Evolutionary conservation across 1,140 invertebrate species (phyloP).

Genomic region (Oppia nitens): DNA sequence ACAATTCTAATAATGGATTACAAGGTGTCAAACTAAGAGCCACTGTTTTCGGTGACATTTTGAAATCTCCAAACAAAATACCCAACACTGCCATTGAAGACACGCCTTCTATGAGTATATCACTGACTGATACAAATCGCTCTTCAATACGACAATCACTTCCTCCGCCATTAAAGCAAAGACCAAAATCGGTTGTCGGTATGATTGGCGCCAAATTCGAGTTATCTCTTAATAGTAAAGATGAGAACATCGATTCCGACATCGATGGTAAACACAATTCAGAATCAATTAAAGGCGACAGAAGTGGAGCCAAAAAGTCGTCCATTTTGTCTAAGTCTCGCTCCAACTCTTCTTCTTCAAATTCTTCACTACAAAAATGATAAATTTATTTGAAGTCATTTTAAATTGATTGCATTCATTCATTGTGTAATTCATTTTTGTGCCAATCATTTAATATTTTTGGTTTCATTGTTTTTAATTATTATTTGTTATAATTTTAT

Average conservation of each 20-base stretch:
- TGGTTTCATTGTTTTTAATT: not conserved
- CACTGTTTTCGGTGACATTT: conserved; percentile 12
- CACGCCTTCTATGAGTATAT: not conserved
- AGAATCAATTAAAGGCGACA: not conserved
- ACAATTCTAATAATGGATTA: not conserved
- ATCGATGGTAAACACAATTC: not conserved
- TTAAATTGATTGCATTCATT: not conserved
- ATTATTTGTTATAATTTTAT: too few species aligned
- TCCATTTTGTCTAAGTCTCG: not conserved
- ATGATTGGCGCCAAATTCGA: conserved; percentile 15
- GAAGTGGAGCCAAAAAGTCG: not conserved
- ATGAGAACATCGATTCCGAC: not conserved
- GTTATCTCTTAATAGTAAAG: not conserved
- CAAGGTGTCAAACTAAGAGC: conserved; percentile 9
- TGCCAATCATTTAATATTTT: not conserved
- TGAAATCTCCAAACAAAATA: conserved; percentile 11
- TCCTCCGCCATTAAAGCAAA: conserved; percentile 7
- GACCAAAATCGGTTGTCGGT: conserved; percentile 14
- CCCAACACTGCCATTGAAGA: not conserved
- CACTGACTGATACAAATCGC: not conserved
- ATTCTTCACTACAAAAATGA: not conserved
- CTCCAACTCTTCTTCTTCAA: not conserved
- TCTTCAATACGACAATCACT: not conserved
- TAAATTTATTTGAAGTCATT: not conserved
- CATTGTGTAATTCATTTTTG: not conserved